Conservation (phyloP, 2,113 vertebrate genomes). For the Pampusana beccarii region DNA sequence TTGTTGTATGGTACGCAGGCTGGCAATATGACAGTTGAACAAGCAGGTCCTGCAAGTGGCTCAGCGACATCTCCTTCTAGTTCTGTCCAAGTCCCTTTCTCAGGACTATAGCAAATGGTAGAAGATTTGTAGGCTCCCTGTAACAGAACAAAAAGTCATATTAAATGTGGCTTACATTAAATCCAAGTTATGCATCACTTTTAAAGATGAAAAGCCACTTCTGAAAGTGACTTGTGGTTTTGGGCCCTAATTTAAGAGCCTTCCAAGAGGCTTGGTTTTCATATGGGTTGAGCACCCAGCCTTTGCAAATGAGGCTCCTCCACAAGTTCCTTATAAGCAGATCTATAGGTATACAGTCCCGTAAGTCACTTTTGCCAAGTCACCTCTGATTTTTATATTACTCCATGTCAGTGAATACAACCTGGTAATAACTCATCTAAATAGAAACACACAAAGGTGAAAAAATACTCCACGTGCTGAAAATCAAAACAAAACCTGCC, state of each 20-base stretch:
- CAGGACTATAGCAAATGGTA: conserved; percentile 98
- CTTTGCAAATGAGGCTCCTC: background rate
- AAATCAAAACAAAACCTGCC: background rate
- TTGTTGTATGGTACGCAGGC: conserved; percentile 97
- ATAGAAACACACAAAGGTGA: background rate
- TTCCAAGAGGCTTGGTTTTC: background rate
- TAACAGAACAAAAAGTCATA: conserved; percentile 37
- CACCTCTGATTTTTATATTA: background rate
- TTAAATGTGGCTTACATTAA: background rate
- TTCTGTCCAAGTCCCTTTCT: conserved; percentile 97
- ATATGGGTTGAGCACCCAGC: background rate
- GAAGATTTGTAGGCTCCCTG: conserved; percentile 99
- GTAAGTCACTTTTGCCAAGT: background rate
- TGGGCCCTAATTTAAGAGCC: background rate
- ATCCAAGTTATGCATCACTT: background rate
- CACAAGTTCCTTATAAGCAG: background rate
- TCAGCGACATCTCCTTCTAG: conserved; percentile 97
- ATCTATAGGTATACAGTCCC: background rate
- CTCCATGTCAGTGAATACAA: background rate
- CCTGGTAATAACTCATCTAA: background rate
- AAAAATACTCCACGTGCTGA: background rate
- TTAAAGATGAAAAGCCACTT: background rate
- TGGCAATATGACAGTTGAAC: conserved; percentile 92
- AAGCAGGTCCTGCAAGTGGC: conserved; percentile 94
- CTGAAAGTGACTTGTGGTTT: background rate